Base-by-base conservation (phyloP, 2,113 vertebrate genomes). In the Abramis brama region DNA sequence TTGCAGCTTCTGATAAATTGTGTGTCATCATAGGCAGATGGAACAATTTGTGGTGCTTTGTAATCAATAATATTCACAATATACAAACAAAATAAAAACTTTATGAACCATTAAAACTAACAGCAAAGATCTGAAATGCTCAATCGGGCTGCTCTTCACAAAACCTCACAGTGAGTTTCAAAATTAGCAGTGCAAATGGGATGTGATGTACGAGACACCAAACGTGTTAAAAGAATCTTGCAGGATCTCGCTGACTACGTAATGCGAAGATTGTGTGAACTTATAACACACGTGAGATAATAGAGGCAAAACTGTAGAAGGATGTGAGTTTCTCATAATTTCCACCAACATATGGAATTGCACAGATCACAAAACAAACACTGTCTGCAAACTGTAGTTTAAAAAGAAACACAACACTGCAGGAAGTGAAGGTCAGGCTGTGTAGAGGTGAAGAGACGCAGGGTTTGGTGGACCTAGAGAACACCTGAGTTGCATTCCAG, bases 141-240 rank as follows among this genome's bases (percentile, higher is more conserved):
- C 57, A 43, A 60, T 62, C 23, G 30, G 59, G 25, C 30, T 59
- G 12, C 47, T 83, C 12, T 59, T 83, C 52, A 59, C 50, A 59
- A 50, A 73, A 83, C 9, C 62, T 52, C 25, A 21, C 79, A 68
- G 47, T 4, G 19, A 2, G 62, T 36, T 85, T 74, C 68, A 85
- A 66, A 87, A 33, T 89, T 79, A 87, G 79, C 79, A 75, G 81
- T 23, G 57, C 73, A 79, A 86, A 86, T 78, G 78, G 10, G 33
- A 73, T 81, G 62, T 36, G 62, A 30, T 79, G 75, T 21, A 45
- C 19, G 33, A 85, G 52, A 82, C 79, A 82, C 79, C 47, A 62
- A 77, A 84, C 15, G 64, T 87, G 74, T 64, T 74, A 85, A 70
- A 71, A 73, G n/a, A 73, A 79, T 45, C 57, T 81, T 57, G 21